Conservation (phyloP, 2,888 invertebrate species). For the Liopterus haemorrhoidalis region DNA sequence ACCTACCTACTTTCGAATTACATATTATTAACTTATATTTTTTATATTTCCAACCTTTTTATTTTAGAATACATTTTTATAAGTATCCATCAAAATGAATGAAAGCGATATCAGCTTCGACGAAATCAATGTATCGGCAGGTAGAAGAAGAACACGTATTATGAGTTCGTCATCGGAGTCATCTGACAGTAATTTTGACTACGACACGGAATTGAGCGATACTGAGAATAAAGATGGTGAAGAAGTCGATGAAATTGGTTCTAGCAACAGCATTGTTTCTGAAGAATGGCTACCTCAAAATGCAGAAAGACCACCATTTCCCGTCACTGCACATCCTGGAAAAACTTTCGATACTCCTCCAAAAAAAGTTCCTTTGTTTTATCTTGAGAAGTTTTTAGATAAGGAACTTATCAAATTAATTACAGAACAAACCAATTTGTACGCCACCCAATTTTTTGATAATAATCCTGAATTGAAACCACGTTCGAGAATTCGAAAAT, state of each 20-base stretch:
- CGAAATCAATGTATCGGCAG: conserved; percentile 23
- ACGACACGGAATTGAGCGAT: conserved; percentile 27
- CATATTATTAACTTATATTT: too few species aligned
- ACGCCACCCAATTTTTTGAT: conserved; percentile 25
- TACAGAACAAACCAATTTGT: conserved; percentile 23
- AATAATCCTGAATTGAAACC: conserved; percentile 27
- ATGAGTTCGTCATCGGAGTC: conserved; percentile 26
- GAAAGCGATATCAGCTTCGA: conserved; percentile 14
- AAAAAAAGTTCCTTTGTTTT: conserved; percentile 30
- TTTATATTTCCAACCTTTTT: too few species aligned
- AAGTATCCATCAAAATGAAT: too few species aligned
- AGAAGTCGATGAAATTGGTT: conserved; percentile 28
- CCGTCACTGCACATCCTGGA: conserved; percentile 30
- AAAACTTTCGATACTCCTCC: conserved; percentile 29
- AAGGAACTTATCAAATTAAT: too few species aligned
- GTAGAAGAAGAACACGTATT: conserved; percentile 24
- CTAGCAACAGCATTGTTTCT: conserved; percentile 29
- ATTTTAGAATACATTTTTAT: too few species aligned
- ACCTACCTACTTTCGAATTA: too few species aligned
- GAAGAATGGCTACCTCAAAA: conserved; percentile 29
- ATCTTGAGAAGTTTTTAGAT: conserved; percentile 31
- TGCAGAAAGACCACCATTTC: conserved; percentile 32
- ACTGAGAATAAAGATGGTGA: conserved; percentile 27
- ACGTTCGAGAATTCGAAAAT: too few species aligned
- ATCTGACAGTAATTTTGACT: conserved; percentile 28